Evolutionary conservation across 1,140 invertebrate species (phyloP).

Genomic region (Drosophila trapezifrons): DNA sequence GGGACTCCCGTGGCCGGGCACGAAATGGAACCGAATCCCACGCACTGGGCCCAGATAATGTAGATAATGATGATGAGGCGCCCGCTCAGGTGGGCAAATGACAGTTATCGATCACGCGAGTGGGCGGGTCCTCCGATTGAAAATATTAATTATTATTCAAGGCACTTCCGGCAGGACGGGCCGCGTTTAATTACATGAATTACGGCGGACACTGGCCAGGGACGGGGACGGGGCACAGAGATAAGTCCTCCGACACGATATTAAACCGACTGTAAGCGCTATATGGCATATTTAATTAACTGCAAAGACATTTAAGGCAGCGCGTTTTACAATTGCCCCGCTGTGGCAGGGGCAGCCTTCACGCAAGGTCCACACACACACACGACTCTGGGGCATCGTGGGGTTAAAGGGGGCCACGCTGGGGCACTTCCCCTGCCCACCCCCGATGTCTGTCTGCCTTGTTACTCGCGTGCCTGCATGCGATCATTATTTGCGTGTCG

Average conservation of each 20-base stretch:
- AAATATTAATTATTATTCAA: conserved; percentile 75
- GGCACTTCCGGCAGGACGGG: conserved; percentile 33
- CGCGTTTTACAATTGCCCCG: conserved; percentile 69
- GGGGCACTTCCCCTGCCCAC: not conserved
- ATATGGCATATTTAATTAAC: conserved; percentile 79
- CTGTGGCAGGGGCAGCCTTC: conserved; percentile 58
- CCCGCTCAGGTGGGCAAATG: conserved; percentile 15
- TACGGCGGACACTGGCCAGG: conserved; percentile 21
- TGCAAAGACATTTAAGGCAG: conserved; percentile 75
- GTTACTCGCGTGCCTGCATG: conserved; percentile 74
- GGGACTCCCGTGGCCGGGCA: conserved; percentile 2
- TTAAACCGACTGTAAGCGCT: conserved; percentile 34
- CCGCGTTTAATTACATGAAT: conserved; percentile 63
- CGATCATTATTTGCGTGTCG: conserved; percentile 77
- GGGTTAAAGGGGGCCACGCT: not conserved
- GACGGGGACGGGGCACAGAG: not conserved
- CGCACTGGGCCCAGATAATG: conserved; percentile 36
- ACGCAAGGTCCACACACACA: conserved; percentile 56
- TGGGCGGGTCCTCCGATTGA: conserved; percentile 11
- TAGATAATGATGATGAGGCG: conserved; percentile 58
- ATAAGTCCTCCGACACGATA: conserved; percentile 40
- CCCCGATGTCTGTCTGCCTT: conserved; percentile 35
- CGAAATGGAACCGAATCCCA: conserved; percentile 31
- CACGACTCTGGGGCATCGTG: not conserved
- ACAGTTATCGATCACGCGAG: conserved; percentile 15